Base-by-base conservation (phyloP, 2,797 vertebrate species). In the Iguana delicatissima region DNA sequence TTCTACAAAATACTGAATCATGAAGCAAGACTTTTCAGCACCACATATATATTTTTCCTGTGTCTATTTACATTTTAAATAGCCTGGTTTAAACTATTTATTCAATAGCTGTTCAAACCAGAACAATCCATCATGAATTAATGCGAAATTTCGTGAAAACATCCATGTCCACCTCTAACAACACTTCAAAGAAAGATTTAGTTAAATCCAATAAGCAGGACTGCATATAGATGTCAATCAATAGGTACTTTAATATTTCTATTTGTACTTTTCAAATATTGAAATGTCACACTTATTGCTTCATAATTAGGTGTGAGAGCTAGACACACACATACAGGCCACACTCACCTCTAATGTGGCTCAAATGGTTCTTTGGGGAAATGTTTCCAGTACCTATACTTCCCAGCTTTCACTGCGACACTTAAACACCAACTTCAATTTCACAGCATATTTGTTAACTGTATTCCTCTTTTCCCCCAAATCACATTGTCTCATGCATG, bases 161-260 rank as follows among this genome's bases (percentile, higher is more conserved):
- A 88, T 93, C 88, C 81, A 46, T 76, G 62, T 89, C 94, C 82
- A 89, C 88, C 62, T 73, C 32, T 92, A 94, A 91, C 73, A 91
- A 89, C 57, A 91, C 91, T 94, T 96, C 94, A 92, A 93, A 94
- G 91, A 93, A 87, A 7, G 83, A 93, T 91, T 89, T 90, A 89
- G 72, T 93, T 89, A 92, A 96, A 94, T 91, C 86, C 29, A 0
- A 1, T 95, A 92, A 95, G 93, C 55, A 93, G 92, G 93, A 95
- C 95, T 95, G 93, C 92, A 95, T 92, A 87, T 59, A 94, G 84
- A 89, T 95, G 77, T 86, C 93, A 89, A 81, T 95, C 94, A 96
- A 90, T 90, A 95, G 76, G 8, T 92, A n/a, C 0, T 91, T 52
- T 69, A 50, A 77, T 90, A 91, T 91, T 80, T 92, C 89, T 92